A percentile compares a stretch with the other conserved stretches of the same genome.
phyloP scores from a whole-genome alignment of 2,797 vertebrate species.

The Semotilus atromaculatus region DNA sequence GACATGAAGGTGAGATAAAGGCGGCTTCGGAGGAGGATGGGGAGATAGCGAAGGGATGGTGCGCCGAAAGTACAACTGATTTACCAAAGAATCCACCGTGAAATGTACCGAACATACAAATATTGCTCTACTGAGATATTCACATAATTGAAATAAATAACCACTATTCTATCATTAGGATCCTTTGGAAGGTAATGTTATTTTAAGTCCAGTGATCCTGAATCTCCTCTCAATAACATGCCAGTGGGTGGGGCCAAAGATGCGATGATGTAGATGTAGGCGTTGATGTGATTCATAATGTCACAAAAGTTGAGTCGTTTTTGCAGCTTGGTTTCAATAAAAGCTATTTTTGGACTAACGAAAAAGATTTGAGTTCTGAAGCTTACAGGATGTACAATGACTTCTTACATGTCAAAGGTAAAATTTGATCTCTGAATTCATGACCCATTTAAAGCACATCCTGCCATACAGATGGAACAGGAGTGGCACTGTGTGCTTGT shows the following conservation, averaged over 20 bases:
- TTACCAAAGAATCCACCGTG: too few species aligned
- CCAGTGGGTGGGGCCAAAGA: background rate
- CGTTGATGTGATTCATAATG: background rate
- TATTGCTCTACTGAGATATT: background rate
- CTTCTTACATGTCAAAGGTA: background rate
- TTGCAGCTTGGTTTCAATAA: background rate
- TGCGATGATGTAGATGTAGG: background rate
- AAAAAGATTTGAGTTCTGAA: background rate
- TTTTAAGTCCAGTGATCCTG: background rate
- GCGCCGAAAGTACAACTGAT: too few species aligned
- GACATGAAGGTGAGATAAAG: too few species aligned
- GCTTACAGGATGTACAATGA: background rate
- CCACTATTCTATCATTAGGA: background rate
- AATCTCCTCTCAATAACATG: background rate
- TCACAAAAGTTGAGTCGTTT: background rate
- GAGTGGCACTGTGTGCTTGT: slow-evolving; percentile 12
- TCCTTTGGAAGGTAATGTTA: background rate
- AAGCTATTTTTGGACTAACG: background rate
- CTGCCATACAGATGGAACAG: slow-evolving; percentile 8
- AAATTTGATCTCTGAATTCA: background rate
- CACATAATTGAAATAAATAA: background rate
- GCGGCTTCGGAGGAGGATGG: too few species aligned
- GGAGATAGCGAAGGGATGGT: too few species aligned
- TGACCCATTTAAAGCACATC: background rate
- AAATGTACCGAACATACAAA: too few species aligned